Conservation (phyloP, 2,888 invertebrate genomes). For the Palloptera scutellata region DNA sequence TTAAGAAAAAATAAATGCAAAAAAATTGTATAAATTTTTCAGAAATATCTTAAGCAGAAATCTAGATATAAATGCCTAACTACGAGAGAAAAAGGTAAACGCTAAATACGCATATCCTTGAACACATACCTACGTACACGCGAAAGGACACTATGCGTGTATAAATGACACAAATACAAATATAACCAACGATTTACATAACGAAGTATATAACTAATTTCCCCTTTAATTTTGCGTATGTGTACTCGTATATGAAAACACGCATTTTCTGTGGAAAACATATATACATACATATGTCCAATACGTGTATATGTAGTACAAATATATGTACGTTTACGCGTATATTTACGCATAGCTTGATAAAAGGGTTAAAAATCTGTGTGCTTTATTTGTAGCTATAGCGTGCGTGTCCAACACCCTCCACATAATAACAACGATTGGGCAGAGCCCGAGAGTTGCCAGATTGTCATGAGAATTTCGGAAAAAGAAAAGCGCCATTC, state of each 20-base stretch:
- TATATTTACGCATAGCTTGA: neutral
- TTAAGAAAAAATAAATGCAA: too few relatives aligned
- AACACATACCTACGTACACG: neutral
- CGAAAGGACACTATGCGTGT: too few relatives aligned
- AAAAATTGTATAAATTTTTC: too few relatives aligned
- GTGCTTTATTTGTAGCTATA: slow-evolving; percentile 36
- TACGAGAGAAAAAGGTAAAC: neutral
- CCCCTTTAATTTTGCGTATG: neutral
- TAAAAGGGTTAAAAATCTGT: slow-evolving; percentile 56
- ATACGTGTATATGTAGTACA: too few relatives aligned
- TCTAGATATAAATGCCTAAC: neutral
- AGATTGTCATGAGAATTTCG: slow-evolving; percentile 38
- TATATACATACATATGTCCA: too few relatives aligned
- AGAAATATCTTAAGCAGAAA: too few relatives aligned
- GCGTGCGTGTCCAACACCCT: slow-evolving; percentile 46
- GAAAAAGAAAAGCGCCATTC: neutral
- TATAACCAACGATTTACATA: neutral
- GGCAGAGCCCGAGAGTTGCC: slow-evolving; percentile 47
- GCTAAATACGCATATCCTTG: neutral
- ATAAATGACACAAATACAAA: too few relatives aligned
- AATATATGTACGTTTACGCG: neutral
- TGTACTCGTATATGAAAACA: neutral
- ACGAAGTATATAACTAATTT: neutral
- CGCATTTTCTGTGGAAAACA: neutral
- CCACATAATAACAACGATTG: too few relatives aligned